Evolutionary conservation across 2,888 invertebrate genomes (phyloP), one percentile per base, ranked within the genome.

Genomic region (Sisyra nigra): DNA sequence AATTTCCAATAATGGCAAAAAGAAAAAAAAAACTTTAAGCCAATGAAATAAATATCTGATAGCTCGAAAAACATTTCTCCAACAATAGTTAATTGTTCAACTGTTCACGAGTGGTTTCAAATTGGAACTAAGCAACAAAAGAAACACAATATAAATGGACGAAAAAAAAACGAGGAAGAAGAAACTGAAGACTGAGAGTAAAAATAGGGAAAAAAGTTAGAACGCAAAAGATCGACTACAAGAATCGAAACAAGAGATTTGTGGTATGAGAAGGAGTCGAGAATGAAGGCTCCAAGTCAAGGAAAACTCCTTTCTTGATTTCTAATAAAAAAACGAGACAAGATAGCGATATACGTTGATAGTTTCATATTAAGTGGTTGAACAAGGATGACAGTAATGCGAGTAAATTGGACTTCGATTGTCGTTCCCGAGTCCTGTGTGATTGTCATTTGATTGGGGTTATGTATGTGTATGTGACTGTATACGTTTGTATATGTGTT

Each of bases 371-470:
- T 34, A 14, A 38, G 18, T 14, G 15, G 31, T 30, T 8, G 34
- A 33, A 40, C 17, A 33, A 46, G 40, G 34, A 24, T 29, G 29
- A 30, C 42, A 42, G 43, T 38, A 44, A 45, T 40, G 37, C 19
- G 41, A 38, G 41, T 45, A 47, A 47, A 47, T 47, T 47, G 45
- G 47, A 45, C 43, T 47, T 43, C 45, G 47, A 47, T 47, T 47
- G 47, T 47, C 45, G 47, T 44, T n/a, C 47, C 18, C 41, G 36
- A 42, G 36, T 24, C 24, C 18, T 31, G 13, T 32, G 41, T 41
- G 41, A 41, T 41, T 41, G 41, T 41, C 41, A 41, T 41, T 41
- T 41, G 41, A 32, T 32, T 18, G 14, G 41, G 41, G 41, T 41
- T 41, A 41, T 32, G 17, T 31, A 31, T 19, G 7, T 33, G 17